Evolutionary conservation across 2,113 vertebrate genomes (phyloP).

Genomic region (Pedionomus torquatus): DNA sequence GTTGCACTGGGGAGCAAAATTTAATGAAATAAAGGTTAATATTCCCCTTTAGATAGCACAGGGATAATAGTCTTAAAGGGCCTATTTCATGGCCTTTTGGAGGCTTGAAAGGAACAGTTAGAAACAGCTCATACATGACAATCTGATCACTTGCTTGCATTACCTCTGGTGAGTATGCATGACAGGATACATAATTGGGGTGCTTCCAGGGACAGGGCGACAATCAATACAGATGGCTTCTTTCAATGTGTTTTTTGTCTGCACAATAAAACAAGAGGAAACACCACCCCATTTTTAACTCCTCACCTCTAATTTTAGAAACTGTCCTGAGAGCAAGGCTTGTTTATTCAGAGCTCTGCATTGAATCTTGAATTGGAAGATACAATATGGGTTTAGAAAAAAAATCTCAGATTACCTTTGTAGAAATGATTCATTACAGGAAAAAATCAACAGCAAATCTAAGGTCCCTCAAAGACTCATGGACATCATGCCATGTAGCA

Average conservation of each 20-base stretch:
- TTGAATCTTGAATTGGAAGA: not conserved
- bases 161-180: slow-evolving; percentile 21
- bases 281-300: not conserved
- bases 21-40: not conserved
- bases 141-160: not conserved
- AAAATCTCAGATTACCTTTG: not conserved
- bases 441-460: not conserved
- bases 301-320: not conserved
- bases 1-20: not conserved
- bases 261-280: not conserved
- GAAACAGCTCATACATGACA: not conserved
- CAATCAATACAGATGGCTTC: slow-evolving; percentile 28
- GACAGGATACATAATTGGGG: not conserved
- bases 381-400: not conserved
- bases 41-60: not conserved
- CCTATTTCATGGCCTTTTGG: not conserved
- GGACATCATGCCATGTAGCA: fast-evolving
- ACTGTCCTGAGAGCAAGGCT: not conserved
- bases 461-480: not conserved
- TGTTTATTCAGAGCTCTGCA: not conserved
- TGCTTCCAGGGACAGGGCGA: slow-evolving; percentile 7
- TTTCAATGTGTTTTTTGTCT: slow-evolving; percentile 61
- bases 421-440: not conserved
- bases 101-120: not conserved
- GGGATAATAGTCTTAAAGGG: not conserved